A percentile compares a stretch with the other conserved stretches of the same genome.
Evolutionary conservation across 2,113 vertebrate species (phyloP).

Genomic region (Crotalus viridis): DNA sequence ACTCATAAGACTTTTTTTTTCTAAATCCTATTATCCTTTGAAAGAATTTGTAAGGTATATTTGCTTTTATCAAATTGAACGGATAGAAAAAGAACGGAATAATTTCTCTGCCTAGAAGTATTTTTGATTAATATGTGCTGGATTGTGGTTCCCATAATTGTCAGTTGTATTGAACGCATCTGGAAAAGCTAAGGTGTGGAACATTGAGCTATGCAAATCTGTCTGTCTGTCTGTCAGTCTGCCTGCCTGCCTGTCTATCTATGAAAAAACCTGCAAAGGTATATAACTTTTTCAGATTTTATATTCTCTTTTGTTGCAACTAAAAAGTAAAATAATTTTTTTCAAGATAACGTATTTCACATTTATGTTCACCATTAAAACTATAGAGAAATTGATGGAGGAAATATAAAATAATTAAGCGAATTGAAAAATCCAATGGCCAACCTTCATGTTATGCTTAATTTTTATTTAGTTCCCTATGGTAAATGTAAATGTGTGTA

Average conservation of each 20-base stretch:
- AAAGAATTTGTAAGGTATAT: not conserved
- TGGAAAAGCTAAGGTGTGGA: not conserved
- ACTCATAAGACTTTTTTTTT: not conserved
- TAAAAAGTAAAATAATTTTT: not conserved
- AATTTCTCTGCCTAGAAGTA: not conserved
- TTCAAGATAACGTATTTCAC: not conserved
- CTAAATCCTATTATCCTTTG: not conserved
- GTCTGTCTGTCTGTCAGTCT: not conserved
- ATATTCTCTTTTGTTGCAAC: not conserved
- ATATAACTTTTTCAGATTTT: not conserved
- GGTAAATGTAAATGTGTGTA: not conserved
- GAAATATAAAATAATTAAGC: not conserved
- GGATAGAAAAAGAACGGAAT: not conserved
- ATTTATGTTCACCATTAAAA: not conserved
- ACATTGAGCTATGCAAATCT: not conserved
- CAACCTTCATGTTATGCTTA: not conserved
- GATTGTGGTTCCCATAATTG: not conserved
- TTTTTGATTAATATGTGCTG: not conserved
- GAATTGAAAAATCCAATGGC: not conserved
- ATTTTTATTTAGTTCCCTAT: not conserved
- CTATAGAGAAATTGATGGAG: not conserved
- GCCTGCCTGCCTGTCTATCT: not conserved
- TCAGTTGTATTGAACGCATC: not conserved
- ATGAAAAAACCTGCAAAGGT: not conserved
- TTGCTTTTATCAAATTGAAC: not conserved